Evolutionary conservation across 2,888 invertebrate species (phyloP), one percentile per base, ranked within the genome.

Genomic region (Drosophila mulleri): DNA sequence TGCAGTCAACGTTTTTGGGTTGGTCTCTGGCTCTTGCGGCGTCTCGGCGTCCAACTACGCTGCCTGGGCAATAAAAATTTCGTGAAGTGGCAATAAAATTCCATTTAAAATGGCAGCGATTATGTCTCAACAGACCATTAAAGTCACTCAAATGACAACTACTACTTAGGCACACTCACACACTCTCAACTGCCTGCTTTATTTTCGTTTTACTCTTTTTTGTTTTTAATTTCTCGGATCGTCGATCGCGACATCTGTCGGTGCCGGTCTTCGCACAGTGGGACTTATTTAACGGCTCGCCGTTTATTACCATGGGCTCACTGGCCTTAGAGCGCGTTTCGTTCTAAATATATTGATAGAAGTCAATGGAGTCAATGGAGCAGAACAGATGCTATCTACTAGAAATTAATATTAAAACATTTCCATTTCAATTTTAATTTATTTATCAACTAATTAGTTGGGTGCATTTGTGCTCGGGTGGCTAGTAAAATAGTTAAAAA

Each of bases 121-220:
- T 92, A 92, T 92, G 92, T 92, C 92, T 92, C 92, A 92, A 92
- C 92, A 92, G 92, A 92, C 91, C 92, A 92, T 92, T 92, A 92
- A 92, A 91, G 92, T 92, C 92, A 91, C 89, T 90, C 88, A 91
- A 91, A 91, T 90, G 92, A 91, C 91, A 90, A 91, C 90, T 90
- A 91, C 90, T 91, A 91, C 90, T 91, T 90, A 89, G 88, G 81
- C 88, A 80, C 90, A 77, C 77, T 67, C 69, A 52, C 57, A 69
- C 83, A 68, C 78, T 63, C 57, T 47, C 70, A 62, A 52, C 72
- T 23, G 56, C 32, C 56, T 26, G 39, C 65, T 67, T 64, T 47
- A 39, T 26, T 11, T 32, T 26, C 47, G 53, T 53, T 26, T 50
- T 52, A 47, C 47, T 47, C 47, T 42, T 63, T 18, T 42, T 18